These are phyloP conservation scores for Microtus ochrogaster DNA, from an alignment of 2,113 vertebrate species.

Conservation along the genomic window DNA sequence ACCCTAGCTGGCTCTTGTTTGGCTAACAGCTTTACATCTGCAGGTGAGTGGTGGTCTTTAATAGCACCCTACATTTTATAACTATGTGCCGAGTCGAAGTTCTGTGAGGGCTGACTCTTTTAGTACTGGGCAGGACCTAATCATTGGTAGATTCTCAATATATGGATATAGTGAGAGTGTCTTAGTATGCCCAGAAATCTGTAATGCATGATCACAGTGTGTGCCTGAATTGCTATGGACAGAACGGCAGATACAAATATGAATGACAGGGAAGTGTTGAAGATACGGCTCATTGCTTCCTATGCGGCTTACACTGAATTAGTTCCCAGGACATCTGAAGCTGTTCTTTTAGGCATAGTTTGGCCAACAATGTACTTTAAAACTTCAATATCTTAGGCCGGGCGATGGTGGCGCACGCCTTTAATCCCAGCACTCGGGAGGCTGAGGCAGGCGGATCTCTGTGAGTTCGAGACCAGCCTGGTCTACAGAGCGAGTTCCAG, in stretches of 20 bases:
- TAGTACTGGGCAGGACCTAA: neutral
- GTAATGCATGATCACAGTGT: neutral
- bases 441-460: no score
- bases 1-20: neutral
- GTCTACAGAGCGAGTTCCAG: no score
- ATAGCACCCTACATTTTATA: neutral
- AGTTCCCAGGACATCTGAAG: neutral
- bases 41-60: neutral
- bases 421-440: no score
- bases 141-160: neutral
- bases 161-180: neutral
- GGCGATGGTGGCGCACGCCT: no score
- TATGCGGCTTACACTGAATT: neutral
- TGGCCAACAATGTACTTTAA: neutral
- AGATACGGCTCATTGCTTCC: neutral
- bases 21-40: neutral
- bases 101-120: neutral
- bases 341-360: neutral
- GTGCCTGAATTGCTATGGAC: neutral
- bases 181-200: neutral
- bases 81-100: neutral
- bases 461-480: no score
- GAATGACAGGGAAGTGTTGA: neutral
- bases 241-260: neutral
- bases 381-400: conserved; percentile 6